Evolutionary conservation across 2,888 invertebrate genomes (phyloP), one percentile per base, ranked within the genome.

Genomic region (Bhutanitis thaidina): DNA sequence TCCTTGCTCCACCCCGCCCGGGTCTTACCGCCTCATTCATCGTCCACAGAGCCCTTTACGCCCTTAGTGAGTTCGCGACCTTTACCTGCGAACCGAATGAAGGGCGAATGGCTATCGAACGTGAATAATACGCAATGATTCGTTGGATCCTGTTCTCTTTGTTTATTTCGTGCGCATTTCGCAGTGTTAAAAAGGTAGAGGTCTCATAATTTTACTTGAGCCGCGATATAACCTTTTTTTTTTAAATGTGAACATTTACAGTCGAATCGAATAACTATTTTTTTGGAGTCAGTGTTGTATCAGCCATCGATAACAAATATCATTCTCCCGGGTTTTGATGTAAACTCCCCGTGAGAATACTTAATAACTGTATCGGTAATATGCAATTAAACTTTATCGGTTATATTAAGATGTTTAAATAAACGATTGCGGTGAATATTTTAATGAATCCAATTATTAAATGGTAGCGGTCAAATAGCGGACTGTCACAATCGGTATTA

Each of bases 11-110:
- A 14, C 38, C 32, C 49, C 65, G 65, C 75, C 72, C 74, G 71
- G 71, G 73, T 65, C 71, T 65, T 69, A 69, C 34, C 63, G 66
- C 63, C 34, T 34, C 34, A 34, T 34, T 34, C 83, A 82, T 74
- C 67, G 73, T 65, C 65, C 69, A 70, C 69, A 64, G 71, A 70
- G 75, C 76, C 81, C 77, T 80, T 34, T 27, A 27, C 27, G 27
- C 27, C 27, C 27, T 27, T 79, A 70, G 61, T 64, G 77, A 75
- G 76, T 74, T 76, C 76, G 77, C 77, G 77, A 81, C 82, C 81
- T 82, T 80, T 78, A 62, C 63, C 65, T 69, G 75, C 68, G 39
- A 74, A 78, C 72, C 69, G 67, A 69, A 69, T 65, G 62, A 67
- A 74, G 68, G 71, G 69, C 74, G 74, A 71, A 74, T 76, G 72